These are phyloP conservation scores for Anagrus nilaparvatae DNA, from an alignment of 1,140 invertebrate genomes.

Conservation along the genomic window DNA sequence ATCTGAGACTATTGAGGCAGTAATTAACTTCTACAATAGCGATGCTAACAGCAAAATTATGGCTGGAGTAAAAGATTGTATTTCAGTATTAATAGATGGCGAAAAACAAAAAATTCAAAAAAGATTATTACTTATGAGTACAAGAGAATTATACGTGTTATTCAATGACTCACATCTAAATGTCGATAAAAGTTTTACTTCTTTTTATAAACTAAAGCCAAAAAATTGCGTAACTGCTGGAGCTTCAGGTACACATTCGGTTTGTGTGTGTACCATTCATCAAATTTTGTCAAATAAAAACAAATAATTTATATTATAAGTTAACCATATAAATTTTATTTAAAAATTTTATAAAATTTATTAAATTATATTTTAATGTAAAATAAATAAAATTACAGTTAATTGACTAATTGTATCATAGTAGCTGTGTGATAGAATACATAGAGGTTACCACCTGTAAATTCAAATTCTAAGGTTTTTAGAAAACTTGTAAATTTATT, in stretches of 20 bases:
- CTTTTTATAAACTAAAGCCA: background rate
- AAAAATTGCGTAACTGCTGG: background rate
- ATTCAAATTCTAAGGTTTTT: background rate
- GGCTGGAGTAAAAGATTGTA: background rate
- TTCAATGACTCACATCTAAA: background rate
- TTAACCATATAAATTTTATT: too few relatives aligned
- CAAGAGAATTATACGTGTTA: background rate
- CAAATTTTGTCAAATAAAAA: too few relatives aligned
- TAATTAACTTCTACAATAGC: conserved; percentile 3
- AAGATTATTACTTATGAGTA: background rate
- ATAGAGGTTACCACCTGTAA: background rate
- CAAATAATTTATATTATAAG: too few relatives aligned
- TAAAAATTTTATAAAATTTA: too few relatives aligned
- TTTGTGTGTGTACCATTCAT: too few relatives aligned
- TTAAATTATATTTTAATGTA: too few relatives aligned
- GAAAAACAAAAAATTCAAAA: background rate
- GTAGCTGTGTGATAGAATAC: background rate
- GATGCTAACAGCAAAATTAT: conserved; percentile 5
- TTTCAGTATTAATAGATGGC: background rate
- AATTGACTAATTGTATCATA: background rate
- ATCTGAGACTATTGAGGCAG: background rate
- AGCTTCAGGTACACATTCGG: too few relatives aligned
- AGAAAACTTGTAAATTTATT: background rate
- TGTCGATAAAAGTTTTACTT: background rate
- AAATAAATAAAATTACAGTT: too few relatives aligned